These are phyloP conservation scores for Sebastes trivittatus DNA, from an alignment of 2,797 vertebrate species.

Conservation along the genomic window DNA sequence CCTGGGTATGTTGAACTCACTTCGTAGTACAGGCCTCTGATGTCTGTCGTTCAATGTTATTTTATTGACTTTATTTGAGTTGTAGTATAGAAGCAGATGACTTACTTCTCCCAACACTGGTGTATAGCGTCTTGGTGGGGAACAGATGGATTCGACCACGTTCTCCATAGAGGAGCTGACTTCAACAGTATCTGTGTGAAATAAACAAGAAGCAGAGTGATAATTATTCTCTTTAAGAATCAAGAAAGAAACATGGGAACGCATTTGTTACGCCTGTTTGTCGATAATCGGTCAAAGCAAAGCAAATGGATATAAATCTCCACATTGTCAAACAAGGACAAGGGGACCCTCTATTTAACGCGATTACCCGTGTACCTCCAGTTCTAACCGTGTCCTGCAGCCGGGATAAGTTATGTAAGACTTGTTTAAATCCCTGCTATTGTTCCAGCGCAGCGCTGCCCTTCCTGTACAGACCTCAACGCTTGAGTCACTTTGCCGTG, in stretches of 20 bases:
- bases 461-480: constrained; percentile 72
- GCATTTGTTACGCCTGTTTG: background rate
- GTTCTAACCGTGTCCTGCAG: constrained; percentile 37
- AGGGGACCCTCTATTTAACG: constrained; percentile 15
- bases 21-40: background rate
- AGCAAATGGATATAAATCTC: background rate
- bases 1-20: too few species aligned
- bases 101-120: constrained; percentile 69
- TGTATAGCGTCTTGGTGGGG: constrained; percentile 55
- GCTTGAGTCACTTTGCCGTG: constrained; percentile 33
- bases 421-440: constrained; percentile 77
- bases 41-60: background rate
- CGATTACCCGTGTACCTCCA: constrained; percentile 23
- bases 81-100: constrained; percentile 8
- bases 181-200: constrained; percentile 42
- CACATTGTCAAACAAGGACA: constrained; percentile 10
- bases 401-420: constrained; percentile 59
- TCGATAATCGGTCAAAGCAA: background rate
- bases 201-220: constrained; percentile 1
- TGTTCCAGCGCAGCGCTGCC: constrained; percentile 71
- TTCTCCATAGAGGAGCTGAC: constrained; percentile 70
- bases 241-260: background rate
- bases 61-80: background rate
- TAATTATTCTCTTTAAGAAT: background rate
- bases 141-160: constrained; percentile 52